Evolutionary conservation across 1,140 invertebrate genomes (phyloP).

Genomic region (Mamestra configurata): DNA sequence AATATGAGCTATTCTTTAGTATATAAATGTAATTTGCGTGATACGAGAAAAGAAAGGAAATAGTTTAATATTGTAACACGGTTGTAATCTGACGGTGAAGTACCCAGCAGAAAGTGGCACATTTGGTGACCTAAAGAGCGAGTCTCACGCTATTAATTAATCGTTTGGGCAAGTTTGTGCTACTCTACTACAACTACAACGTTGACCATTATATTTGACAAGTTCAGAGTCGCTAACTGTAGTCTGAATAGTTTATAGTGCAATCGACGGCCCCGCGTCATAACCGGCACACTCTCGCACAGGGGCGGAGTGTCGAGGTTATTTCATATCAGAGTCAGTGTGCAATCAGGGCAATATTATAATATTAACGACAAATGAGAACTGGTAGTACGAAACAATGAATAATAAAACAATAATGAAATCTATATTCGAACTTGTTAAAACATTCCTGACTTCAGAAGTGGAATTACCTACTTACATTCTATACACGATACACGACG

Average conservation of each 20-base stretch:
- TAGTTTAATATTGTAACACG: no score
- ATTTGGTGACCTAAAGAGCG: no score
- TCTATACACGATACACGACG: no score
- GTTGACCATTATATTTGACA: slow-evolving; percentile 1
- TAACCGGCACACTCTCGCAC: neutral
- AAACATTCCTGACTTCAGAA: no score
- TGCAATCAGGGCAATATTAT: neutral
- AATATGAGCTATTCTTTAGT: no score
- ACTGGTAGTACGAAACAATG: neutral
- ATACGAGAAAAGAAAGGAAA: no score
- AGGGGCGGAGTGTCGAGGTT: neutral
- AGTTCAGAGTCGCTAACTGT: slow-evolving; percentile 7
- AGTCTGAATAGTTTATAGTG: slow-evolving; percentile 31
- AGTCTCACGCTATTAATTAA: neutral
- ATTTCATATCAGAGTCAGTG: neutral
- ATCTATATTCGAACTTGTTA: neutral
- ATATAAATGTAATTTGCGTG: no score
- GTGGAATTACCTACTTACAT: no score
- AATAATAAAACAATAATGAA: neutral
- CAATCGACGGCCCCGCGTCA: neutral
- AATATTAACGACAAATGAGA: neutral
- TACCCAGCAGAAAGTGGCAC: no score
- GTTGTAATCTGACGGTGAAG: no score
- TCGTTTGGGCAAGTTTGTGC: neutral
- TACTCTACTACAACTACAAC: slow-evolving; percentile 24